Conservation (phyloP, 2,888 invertebrate genomes). For the Scrobipalpa atriplicella region DNA sequence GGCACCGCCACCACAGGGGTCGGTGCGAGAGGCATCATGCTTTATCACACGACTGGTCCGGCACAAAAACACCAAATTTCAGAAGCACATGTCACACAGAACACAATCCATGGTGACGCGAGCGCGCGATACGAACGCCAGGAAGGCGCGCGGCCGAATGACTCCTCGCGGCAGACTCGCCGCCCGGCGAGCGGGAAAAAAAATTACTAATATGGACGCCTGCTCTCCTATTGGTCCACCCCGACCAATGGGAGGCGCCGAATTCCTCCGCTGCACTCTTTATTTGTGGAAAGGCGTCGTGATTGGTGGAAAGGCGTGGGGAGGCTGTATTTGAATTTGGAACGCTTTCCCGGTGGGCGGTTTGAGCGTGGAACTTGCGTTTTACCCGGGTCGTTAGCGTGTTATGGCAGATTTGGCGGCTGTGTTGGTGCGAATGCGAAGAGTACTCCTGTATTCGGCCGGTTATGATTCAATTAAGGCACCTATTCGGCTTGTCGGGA, state of each 20-base stretch:
- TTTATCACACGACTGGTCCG: slow-evolving; percentile 75
- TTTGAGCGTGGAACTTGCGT: slow-evolving; percentile 62
- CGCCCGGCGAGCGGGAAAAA: slow-evolving; percentile 63
- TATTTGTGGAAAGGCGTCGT: slow-evolving; percentile 53
- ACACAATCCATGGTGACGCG: slow-evolving; percentile 78
- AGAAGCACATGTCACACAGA: slow-evolving; percentile 77
- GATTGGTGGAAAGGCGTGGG: slow-evolving; percentile 60
- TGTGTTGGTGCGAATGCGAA: slow-evolving; percentile 48
- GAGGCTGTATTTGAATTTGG: slow-evolving; percentile 73
- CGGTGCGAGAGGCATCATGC: slow-evolving; percentile 98
- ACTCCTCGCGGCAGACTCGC: slow-evolving; percentile 52
- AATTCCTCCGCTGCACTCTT: slow-evolving; percentile 57
- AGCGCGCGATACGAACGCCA: slow-evolving; percentile 77
- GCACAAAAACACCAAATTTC: slow-evolving; percentile 71
- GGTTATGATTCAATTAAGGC: slow-evolving; percentile 76
- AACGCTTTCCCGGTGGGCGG: slow-evolving; percentile 76
- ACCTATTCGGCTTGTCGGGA: slow-evolving; percentile 61
- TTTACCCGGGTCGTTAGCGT: slow-evolving; percentile 71
- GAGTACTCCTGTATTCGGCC: slow-evolving; percentile 63
- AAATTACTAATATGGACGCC: slow-evolving; percentile 71
- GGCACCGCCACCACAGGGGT: slow-evolving; percentile 96
- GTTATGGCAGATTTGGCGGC: slow-evolving; percentile 58
- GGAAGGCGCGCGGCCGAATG: slow-evolving; percentile 80
- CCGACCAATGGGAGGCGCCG: slow-evolving; percentile 58
- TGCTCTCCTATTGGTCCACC: slow-evolving; percentile 58